Conservation (phyloP, 2,888 invertebrate species). For the Acanthosepion pharaonis region DNA sequence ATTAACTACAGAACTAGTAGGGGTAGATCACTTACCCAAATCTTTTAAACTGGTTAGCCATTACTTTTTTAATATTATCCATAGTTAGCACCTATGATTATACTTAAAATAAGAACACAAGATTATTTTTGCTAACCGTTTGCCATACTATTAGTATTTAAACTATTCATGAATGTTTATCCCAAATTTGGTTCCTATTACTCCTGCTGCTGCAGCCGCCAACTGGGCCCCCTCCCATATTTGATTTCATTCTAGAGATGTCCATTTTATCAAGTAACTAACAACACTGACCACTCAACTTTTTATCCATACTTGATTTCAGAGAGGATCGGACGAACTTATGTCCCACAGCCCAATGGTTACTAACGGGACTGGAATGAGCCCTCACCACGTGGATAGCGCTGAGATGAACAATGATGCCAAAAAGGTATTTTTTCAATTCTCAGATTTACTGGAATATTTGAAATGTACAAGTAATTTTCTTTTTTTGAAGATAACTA, state of each 20-base stretch:
- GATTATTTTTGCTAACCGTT: neutral
- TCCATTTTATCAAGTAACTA: neutral
- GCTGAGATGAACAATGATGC: conserved; percentile 95
- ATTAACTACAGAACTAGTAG: too few relatives aligned
- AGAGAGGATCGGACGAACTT: conserved; percentile 98
- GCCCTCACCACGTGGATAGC: conserved; percentile 81
- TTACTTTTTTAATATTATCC: neutral
- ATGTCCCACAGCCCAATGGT: conserved; percentile 89
- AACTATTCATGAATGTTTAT: neutral
- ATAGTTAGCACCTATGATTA: neutral
- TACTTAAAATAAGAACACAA: neutral
- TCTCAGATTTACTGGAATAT: too few relatives aligned
- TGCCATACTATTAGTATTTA: neutral
- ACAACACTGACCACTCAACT: neutral
- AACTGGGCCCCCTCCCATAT: neutral
- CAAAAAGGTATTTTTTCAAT: conserved; percentile 84
- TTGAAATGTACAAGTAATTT: too few relatives aligned
- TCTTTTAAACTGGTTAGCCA: too few relatives aligned
- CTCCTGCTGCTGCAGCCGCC: neutral
- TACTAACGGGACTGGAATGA: conserved; percentile 85
- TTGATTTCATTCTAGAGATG: neutral
- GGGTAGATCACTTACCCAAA: too few relatives aligned
- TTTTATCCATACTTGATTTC: conserved; percentile 73
- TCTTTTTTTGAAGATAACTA: too few relatives aligned
- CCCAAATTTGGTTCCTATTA: neutral